These are phyloP conservation scores for human DNA, from an alignment of 2,113 vertebrate genomes.

Conservation along the genomic window GRCh38 chr9:28429001-28429500, in stretches of 20 bases:
- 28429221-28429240: neutral
- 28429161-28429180: slow-evolving; percentile 46
- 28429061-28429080: slow-evolving; percentile 3
- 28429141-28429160: slow-evolving; percentile 49
- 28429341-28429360: neutral
- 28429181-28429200: slow-evolving; percentile 1
- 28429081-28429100: slow-evolving; percentile 41
- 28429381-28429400: neutral
- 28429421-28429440: neutral
- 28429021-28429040: slow-evolving; percentile 31
- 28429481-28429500: neutral
- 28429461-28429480: neutral
- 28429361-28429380: neutral
- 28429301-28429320: slow-evolving; percentile 10
- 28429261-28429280: neutral
- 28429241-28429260: neutral
- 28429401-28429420: neutral
- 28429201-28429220: neutral
- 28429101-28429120: slow-evolving; percentile 60
- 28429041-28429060: slow-evolving; percentile 28
- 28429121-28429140: slow-evolving; percentile 43
- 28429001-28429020: slow-evolving; percentile 26
- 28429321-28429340: neutral
- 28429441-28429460: neutral
- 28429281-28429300: neutral